phyloP scores from a whole-genome alignment of 2,888 invertebrate genomes.

The Rosalia funebris region DNA sequence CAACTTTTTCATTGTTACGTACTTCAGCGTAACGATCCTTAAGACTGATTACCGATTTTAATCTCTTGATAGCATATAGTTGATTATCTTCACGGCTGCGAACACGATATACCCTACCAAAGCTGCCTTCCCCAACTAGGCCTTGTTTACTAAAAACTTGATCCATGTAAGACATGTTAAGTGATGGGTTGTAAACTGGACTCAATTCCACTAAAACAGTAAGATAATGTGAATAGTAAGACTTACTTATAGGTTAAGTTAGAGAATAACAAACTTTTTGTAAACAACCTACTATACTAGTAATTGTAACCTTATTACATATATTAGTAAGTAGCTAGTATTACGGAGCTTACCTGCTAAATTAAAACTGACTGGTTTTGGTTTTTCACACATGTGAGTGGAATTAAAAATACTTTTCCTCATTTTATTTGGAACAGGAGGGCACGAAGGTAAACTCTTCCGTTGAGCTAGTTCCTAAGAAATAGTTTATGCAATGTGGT shows the following conservation, averaged over 20 bases:
- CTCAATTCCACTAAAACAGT: constrained; percentile 52
- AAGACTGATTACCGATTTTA: constrained; percentile 70
- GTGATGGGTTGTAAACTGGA: constrained; percentile 59
- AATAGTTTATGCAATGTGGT: too few relatives aligned
- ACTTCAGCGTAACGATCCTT: constrained; percentile 72
- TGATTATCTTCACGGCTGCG: constrained; percentile 72
- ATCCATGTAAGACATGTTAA: constrained; percentile 69
- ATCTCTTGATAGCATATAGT: constrained; percentile 77
- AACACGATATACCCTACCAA: constrained; percentile 79
- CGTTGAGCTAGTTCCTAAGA: constrained; percentile 45
- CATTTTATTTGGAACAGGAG: constrained; percentile 45
- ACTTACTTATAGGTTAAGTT: constrained; percentile 25
- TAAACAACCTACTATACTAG: too few relatives aligned
- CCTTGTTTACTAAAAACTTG: constrained; percentile 73
- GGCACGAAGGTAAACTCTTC: constrained; percentile 43
- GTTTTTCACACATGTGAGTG: constrained; percentile 36
- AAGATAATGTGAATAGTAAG: too few relatives aligned
- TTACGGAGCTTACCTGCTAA: constrained; percentile 46
- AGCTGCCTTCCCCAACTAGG: constrained; percentile 78
- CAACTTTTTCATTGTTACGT: constrained; percentile 74
- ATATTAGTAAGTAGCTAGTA: too few relatives aligned
- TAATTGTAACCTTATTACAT: too few relatives aligned
- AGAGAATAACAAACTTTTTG: neutral
- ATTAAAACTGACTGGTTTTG: constrained; percentile 43
- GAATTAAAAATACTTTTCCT: constrained; percentile 40